Conservation (phyloP, 2,797 vertebrate genomes). For the Falco rusticolus region DNA sequence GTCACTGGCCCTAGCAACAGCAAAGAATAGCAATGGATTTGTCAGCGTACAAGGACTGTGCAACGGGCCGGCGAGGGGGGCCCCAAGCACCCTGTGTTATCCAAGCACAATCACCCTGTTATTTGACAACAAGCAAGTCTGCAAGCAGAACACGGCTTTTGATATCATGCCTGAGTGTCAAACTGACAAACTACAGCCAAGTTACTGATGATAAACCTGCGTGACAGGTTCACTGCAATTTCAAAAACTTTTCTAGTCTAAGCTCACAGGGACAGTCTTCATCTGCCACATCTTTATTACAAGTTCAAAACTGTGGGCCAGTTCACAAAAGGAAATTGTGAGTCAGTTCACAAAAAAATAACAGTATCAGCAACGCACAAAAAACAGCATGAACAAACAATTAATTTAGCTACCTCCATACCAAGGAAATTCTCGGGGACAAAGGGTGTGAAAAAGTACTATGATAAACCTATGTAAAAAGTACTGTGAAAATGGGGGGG, state of each 20-base stretch:
- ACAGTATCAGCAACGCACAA: accelerated
- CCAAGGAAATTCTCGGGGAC: accelerated
- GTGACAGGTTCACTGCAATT: neutral
- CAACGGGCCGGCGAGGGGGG: neutral
- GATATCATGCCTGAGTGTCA: neutral
- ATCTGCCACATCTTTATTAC: accelerated
- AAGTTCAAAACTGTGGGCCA: accelerated
- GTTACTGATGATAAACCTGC: neutral
- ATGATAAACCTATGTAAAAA: accelerated
- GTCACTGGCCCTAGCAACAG: slow-evolving; percentile 46
- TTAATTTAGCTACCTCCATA: accelerated
- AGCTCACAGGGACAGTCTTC: neutral
- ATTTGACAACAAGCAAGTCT: neutral
- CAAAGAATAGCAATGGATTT: slow-evolving; percentile 15
- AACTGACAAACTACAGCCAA: neutral
- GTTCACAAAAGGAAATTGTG: too few relatives aligned
- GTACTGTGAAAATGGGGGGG: accelerated
- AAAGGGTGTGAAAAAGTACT: neutral
- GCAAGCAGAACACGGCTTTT: neutral
- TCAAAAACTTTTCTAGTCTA: neutral
- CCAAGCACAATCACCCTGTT: neutral
- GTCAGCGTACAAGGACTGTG: neutral
- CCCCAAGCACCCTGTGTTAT: neutral
- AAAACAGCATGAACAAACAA: accelerated
- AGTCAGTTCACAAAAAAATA: neutral